Base-by-base conservation (phyloP, 2,113 vertebrate genomes). In the Boulengeromyrus knoepffleri region DNA sequence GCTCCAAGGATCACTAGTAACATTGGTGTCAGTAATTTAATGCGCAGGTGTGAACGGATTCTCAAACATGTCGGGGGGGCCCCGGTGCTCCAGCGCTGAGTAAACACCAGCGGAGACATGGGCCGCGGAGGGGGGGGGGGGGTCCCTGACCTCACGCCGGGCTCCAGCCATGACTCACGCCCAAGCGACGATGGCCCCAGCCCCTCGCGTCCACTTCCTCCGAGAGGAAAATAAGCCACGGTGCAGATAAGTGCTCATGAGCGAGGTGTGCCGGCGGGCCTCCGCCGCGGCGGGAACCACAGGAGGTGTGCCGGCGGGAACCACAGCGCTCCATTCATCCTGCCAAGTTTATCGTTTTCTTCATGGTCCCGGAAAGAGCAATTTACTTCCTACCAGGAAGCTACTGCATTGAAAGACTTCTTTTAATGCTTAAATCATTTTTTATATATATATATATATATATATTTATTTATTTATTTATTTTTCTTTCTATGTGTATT, bases 41-140 rank as follows among this genome's bases (percentile, higher is more conserved):
- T 95, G 94, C 95, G 90, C 95, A 96, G 95, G 95, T 95, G 95
- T 96, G 95, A 96, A 95, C 95, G 94, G 94, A 95, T 96, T 95
- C 93, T 94, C 94, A 95, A 96, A 96, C 94, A 95, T 94, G 94
- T 93, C 90, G 24, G 90, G 91, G 93, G 94, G 94, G 94, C 93
- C 94, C 91, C 92, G 90, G 74, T 92, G 93, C 91, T 88, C 92
- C 93, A 93, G 93, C 91, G 93, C 95, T 95, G 95, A 94, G 94
- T 95, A 95, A 96, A 96, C 94, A 96, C 52, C 89, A 90, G 93
- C 94, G 94, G 94, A 91, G 93, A 94, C 92, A 87, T 93, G 95
- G 92, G 94, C 94, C 13, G 13, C 3, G 3, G 1, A 12, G 15
- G 1, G 5, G 31, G 31, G 36, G 12, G 12, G 15, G 27, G 27